Evolutionary conservation across 2,888 invertebrate species (phyloP).

Genomic region (Choreutis nemorana): DNA sequence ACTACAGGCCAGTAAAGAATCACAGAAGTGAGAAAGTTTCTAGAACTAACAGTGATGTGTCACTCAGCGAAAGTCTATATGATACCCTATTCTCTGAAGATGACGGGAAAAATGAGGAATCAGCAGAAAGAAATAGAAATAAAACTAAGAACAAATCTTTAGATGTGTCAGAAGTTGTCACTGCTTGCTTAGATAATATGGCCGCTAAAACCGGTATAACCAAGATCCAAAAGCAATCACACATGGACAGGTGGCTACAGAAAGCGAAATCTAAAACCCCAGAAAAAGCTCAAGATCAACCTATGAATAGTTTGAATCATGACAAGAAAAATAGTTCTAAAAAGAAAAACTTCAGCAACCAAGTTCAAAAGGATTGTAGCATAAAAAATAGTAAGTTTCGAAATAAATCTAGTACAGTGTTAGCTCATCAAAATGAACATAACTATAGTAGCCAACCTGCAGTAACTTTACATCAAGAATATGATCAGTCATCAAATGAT

Average conservation of each 20-base stretch:
- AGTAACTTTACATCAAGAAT: too few species aligned
- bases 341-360: conserved; percentile 25
- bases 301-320: conserved; percentile 11
- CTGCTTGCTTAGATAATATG: conserved; percentile 57
- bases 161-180: conserved; percentile 55
- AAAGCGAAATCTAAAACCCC: conserved; percentile 61
- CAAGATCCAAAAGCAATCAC: conserved; percentile 54
- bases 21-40: conserved; percentile 33
- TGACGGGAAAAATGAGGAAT: conserved; percentile 35
- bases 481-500: too few species aligned
- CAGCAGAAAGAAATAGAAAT: conserved; percentile 25
- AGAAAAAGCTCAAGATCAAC: conserved; percentile 37
- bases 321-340: conserved; percentile 12
- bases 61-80: conserved; percentile 53
- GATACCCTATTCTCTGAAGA: conserved; percentile 54
- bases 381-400: conserved; percentile 21
- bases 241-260: conserved; percentile 60
- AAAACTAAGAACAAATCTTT: conserved; percentile 36
- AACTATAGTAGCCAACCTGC: conserved; percentile 30
- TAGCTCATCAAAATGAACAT: conserved; percentile 25
- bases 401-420: conserved; percentile 22
- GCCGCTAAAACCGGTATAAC: conserved; percentile 58
- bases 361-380: conserved; percentile 21
- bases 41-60: conserved; percentile 49
- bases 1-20: conserved; percentile 22